Evolutionary conservation across 2,888 invertebrate species (phyloP).

Genomic region (Orchesella flavescens): DNA sequence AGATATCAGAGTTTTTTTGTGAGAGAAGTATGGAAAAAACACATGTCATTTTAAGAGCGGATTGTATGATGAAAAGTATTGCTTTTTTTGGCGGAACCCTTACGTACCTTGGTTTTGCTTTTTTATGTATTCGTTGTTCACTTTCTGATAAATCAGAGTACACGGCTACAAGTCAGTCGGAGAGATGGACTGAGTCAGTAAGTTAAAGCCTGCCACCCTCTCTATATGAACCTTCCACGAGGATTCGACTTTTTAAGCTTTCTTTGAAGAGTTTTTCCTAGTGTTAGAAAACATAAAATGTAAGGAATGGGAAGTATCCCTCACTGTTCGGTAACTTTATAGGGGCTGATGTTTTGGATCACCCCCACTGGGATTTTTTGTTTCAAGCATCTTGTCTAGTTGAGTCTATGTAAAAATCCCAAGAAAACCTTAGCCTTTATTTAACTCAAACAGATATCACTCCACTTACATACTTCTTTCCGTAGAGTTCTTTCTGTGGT

Average conservation of each 20-base stretch:
- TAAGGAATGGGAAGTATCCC: constrained; percentile 55
- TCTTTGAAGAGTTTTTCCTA: constrained; percentile 36
- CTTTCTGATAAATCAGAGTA: constrained; percentile 49
- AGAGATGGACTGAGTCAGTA: constrained; percentile 4
- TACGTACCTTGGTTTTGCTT: constrained; percentile 37
- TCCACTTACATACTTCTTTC: background rate
- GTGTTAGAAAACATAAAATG: constrained; percentile 26
- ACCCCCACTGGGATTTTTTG: constrained; percentile 69
- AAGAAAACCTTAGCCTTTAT: constrained; percentile 12
- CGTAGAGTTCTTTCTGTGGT: constrained; percentile 30
- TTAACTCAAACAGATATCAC: constrained; percentile 20
- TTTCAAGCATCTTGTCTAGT: constrained; percentile 54
- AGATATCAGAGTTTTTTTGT: constrained; percentile 8
- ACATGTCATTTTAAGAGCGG: constrained; percentile 61
- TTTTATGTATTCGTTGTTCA: constrained; percentile 41
- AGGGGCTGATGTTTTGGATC: constrained; percentile 66
- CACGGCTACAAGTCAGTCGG: constrained; percentile 18
- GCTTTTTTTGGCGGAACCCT: constrained; percentile 44
- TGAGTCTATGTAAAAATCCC: constrained; percentile 22
- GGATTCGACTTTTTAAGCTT: constrained; percentile 56
- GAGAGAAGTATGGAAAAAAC: constrained; percentile 52
- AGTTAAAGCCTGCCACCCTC: constrained; percentile 26
- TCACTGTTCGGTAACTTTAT: constrained; percentile 61
- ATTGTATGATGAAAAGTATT: constrained; percentile 53
- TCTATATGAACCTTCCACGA: constrained; percentile 3